Base-by-base conservation (phyloP, 2,113 vertebrate genomes). In the Paramisgurnus dabryanus region DNA sequence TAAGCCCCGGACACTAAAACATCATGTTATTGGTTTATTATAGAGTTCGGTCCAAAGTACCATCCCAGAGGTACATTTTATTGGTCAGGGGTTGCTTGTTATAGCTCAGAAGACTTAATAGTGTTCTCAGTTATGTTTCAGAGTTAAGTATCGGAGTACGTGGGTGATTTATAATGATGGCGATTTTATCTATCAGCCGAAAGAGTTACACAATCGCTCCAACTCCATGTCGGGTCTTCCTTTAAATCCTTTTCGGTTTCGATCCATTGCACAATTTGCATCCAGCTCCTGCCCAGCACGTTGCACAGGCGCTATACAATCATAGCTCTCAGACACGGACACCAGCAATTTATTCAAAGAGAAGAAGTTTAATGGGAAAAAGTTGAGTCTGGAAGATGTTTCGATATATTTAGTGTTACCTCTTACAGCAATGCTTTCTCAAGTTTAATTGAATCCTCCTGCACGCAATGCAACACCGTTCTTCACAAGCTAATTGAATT, bases 401-500 rank as follows among this genome's bases (percentile, higher is more conserved):
- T n/a, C 17, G 45, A 27, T 34, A 49, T n/a, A 67, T 65, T 63
- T 43, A 15, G 40, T 7, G 70, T 63, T 83, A 50, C 39, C 47
- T 77, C 82, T 75, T 77, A 60, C 83, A 67, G 73, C 71, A 80
- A 82, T 34, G 12, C 60, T 49, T 85, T 76, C 22, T 58, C 76
- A 58, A 63, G 79, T 83, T 79, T 83, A 87, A 87, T 82, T 84
- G 71, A 86, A 84, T 85, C 77, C 80, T 87, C 82, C 80, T 80
- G 80, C 76, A 61, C 27, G 47, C n/a, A 57, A 41, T 50, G 81
- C 76, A 80, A 84, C 45, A 76, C 66, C 49, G 39, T 78, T 73
- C 80, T 74, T 71, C 70, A 78, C 11, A 9, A 34, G 22, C 82
- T 87, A 85, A 87, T 87, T 88, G 85, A 88, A 86, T 89, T 79